A percentile compares a stretch with the other conserved stretches of the same genome.
These are phyloP conservation scores for Lordiphosa stackelbergi DNA, from an alignment of 1,140 invertebrate genomes.

Conservation along the genomic window DNA sequence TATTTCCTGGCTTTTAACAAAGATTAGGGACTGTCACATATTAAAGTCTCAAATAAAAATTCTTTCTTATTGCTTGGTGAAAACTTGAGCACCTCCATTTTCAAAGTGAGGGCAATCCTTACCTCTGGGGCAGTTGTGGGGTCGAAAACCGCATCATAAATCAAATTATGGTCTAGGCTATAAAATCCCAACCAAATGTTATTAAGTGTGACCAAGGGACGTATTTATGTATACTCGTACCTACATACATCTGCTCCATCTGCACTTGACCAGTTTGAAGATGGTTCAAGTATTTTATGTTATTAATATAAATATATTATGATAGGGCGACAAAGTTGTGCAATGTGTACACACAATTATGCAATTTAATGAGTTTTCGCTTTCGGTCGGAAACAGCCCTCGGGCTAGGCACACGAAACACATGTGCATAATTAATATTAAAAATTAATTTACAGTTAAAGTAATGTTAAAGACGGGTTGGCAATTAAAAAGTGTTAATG, in stretches of 20 bases:
- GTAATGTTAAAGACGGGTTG: slow-evolving; percentile 7
- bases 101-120: too few species aligned
- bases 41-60: too few species aligned
- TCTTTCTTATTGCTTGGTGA: too few species aligned
- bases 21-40: too few species aligned
- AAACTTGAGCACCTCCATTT: too few species aligned
- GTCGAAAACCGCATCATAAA: slow-evolving; percentile 46
- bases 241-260: slow-evolving; percentile 4
- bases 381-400: slow-evolving; percentile 34
- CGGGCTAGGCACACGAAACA: slow-evolving; percentile 22
- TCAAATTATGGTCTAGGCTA: slow-evolving; percentile 54
- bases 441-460: slow-evolving; percentile 52
- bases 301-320: slow-evolving; percentile 74
- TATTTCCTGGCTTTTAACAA: too few species aligned
- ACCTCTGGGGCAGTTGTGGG: too few species aligned
- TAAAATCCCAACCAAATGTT: slow-evolving; percentile 51
- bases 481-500: slow-evolving; percentile 50
- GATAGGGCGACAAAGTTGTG: slow-evolving; percentile 33
- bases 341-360: slow-evolving; percentile 58
- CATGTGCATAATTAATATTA: slow-evolving; percentile 71
- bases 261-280: slow-evolving; percentile 50
- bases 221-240: neutral
- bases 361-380: slow-evolving; percentile 73
- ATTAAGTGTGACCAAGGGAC: slow-evolving; percentile 64
- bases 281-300: slow-evolving; percentile 43